Conservation (phyloP, 2,888 invertebrate genomes). For the Crepidodera aurea region DNA sequence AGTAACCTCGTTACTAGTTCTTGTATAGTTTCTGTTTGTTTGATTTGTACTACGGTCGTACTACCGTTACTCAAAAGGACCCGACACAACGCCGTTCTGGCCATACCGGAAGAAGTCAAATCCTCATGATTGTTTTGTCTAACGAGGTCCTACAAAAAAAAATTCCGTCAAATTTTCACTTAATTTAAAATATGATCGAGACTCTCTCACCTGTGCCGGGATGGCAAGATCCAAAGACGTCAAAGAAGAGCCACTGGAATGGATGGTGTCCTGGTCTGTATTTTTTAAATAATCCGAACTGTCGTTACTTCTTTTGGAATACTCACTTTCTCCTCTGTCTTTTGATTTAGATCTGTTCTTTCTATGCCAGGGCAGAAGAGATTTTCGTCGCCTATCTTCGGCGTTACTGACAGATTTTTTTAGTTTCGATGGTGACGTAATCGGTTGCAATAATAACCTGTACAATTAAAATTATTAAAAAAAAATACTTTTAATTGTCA, state of each 20-base stretch:
- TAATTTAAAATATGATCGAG: neutral
- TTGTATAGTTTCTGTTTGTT: conserved; percentile 77
- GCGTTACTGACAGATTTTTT: conserved; percentile 88
- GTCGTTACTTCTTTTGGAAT: conserved; percentile 52
- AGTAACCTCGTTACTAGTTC: conserved; percentile 82
- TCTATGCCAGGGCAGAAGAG: conserved; percentile 87
- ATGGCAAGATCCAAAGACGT: conserved; percentile 68
- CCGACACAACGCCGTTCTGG: conserved; percentile 71
- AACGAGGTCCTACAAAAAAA: conserved; percentile 45
- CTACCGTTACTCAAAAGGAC: conserved; percentile 91
- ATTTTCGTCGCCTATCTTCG: conserved; percentile 88
- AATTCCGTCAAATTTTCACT: neutral
- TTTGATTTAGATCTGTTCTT: conserved; percentile 76
- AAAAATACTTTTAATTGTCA: no score
- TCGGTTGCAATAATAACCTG: conserved; percentile 46
- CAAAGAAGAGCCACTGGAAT: conserved; percentile 69
- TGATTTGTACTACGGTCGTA: conserved; percentile 89
- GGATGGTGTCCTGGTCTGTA: conserved; percentile 56
- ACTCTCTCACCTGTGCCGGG: conserved; percentile 50
- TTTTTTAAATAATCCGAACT: conserved; percentile 25
- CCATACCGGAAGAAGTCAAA: conserved; percentile 40
- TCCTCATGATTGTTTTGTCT: conserved; percentile 45
- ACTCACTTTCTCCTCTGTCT: conserved; percentile 65
- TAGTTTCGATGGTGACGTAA: conserved; percentile 62
- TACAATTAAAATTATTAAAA: conserved; percentile 36